phyloP scores from a whole-genome alignment of 2,888 invertebrate genomes.

The Ischnus inquisitorius region DNA sequence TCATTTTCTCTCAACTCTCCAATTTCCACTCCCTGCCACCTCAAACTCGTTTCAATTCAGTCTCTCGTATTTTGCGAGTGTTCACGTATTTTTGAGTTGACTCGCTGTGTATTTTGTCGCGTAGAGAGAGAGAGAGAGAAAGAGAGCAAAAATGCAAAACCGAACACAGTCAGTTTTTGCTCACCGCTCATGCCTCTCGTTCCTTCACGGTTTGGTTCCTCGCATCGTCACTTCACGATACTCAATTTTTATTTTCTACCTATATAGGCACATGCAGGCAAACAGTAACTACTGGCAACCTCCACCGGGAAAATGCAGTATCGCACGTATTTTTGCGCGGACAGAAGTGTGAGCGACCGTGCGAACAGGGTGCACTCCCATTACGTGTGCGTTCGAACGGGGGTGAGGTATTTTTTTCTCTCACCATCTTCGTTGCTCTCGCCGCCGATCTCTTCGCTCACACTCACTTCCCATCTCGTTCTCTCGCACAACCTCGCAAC shows the following conservation, averaged over 20 bases:
- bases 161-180: conserved; percentile 7
- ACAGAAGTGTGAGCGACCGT: conserved; percentile 40
- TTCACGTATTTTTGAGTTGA: conserved; percentile 5
- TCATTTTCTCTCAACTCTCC: background rate
- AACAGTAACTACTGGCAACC: background rate
- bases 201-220: conserved; percentile 16
- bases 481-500: background rate
- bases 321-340: conserved; percentile 36
- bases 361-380: conserved; percentile 50
- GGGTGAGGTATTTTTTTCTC: conserved; percentile 15
- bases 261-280: conserved; percentile 5
- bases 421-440: conserved; percentile 26
- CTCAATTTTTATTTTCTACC: background rate
- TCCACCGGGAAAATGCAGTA: background rate
- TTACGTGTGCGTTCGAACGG: conserved; percentile 52
- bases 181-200: conserved; percentile 1
- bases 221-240: background rate
- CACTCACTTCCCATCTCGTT: conserved; percentile 10
- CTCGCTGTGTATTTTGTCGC: conserved; percentile 1
- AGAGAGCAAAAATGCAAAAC: background rate
- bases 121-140: background rate
- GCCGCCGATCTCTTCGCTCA: background rate
- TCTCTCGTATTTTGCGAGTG: background rate
- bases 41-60: background rate
- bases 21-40: background rate